phyloP scores from a whole-genome alignment of 2,113 vertebrate genomes.

The Rousettus leschenaultii region DNA sequence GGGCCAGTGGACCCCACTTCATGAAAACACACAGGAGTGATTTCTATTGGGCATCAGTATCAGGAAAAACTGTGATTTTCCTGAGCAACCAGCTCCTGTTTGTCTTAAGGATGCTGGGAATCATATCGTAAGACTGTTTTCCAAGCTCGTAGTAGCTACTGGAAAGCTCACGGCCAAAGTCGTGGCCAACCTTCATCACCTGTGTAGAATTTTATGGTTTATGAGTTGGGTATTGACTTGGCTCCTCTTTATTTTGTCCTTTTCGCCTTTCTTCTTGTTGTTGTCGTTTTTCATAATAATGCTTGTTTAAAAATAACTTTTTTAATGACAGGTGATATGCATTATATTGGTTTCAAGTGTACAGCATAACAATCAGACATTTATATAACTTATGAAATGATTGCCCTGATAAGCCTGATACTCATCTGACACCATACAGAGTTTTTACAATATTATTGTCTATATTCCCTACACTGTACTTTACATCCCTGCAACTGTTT shows the following conservation, averaged over 20 bases:
- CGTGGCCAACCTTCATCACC: neutral
- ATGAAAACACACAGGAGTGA: neutral
- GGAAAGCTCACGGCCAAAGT: neutral
- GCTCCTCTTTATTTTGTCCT: neutral
- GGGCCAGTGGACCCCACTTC: neutral
- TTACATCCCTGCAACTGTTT: no score
- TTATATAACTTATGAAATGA: no score
- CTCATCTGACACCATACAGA: no score
- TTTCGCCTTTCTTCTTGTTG: neutral
- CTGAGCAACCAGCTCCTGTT: neutral
- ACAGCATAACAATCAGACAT: no score
- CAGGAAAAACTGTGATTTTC: neutral
- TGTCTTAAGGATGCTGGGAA: neutral
- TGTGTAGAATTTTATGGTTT: neutral
- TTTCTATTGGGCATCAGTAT: neutral
- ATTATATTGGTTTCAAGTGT: no score
- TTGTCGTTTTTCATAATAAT: neutral
- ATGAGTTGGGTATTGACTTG: neutral
- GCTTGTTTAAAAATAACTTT: neutral
- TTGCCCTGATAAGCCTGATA: no score
- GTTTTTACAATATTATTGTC: no score
- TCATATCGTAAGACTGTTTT: neutral
- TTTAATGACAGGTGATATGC: no score
- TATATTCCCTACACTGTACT: no score
- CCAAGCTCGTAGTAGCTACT: neutral